Evolutionary conservation across 2,113 vertebrate species (phyloP).

Genomic region (Archocentrus centrarchus): DNA sequence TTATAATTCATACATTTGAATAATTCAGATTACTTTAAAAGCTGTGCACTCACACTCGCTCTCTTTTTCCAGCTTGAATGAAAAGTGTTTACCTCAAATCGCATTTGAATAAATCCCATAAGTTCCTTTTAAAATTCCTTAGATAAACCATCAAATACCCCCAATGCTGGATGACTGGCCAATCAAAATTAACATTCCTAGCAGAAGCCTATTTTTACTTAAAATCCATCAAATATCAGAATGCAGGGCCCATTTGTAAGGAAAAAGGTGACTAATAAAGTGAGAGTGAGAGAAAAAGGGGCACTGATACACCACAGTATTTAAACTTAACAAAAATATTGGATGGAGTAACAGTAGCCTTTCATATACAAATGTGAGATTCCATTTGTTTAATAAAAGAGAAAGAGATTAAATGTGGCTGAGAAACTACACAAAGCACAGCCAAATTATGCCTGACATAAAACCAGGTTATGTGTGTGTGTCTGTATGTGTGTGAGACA

Average conservation of each 20-base stretch:
- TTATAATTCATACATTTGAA: slow-evolving; percentile 76
- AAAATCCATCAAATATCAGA: slow-evolving; percentile 70
- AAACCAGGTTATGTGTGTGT: slow-evolving; percentile 42
- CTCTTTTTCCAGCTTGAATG: slow-evolving; percentile 59
- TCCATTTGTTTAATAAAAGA: slow-evolving; percentile 55
- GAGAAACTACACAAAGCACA: slow-evolving; percentile 38
- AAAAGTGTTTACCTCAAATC: slow-evolving; percentile 73
- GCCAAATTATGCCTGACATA: slow-evolving; percentile 35
- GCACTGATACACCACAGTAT: slow-evolving; percentile 35
- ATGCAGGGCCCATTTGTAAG: slow-evolving; percentile 63
- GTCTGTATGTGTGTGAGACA: background rate
- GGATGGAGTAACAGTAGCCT: slow-evolving; percentile 52
- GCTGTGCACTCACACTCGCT: slow-evolving; percentile 61
- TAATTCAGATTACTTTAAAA: slow-evolving; percentile 79
- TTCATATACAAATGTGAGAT: slow-evolving; percentile 55
- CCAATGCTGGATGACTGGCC: slow-evolving; percentile 41
- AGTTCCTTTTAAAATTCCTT: slow-evolving; percentile 71
- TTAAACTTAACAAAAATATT: slow-evolving; percentile 57
- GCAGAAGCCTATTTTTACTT: slow-evolving; percentile 48
- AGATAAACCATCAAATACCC: slow-evolving; percentile 75
- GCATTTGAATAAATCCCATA: slow-evolving; percentile 77
- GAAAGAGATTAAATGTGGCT: slow-evolving; percentile 38
- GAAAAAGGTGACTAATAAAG: slow-evolving; percentile 59
- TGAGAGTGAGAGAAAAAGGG: slow-evolving; percentile 32
- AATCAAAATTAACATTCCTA: slow-evolving; percentile 73